Evolutionary conservation across 2,113 vertebrate species (phyloP), one percentile per base, ranked within the genome.

Genomic region (Acrocephalus kingi): DNA sequence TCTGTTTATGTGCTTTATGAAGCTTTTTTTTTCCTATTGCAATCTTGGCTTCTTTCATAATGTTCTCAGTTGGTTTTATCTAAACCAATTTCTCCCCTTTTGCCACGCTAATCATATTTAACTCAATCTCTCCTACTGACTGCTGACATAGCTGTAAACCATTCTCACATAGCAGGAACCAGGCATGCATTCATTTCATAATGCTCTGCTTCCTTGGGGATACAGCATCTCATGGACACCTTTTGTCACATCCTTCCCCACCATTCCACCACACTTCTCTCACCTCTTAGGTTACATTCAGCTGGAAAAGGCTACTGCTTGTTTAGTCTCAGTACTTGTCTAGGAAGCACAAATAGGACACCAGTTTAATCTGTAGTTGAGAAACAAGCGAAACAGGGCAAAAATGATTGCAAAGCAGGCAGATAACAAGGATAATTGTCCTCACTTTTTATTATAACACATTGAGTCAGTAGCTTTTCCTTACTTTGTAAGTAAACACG

Each of bases 1-100:
- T 87, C 66, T 82, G 56, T 78, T 95, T 78, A 58, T 61, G 41
- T 59, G 37, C 49, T 91, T 92, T 86, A 79, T 33, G 49, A 64
- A 84, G 46, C 24, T 56, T 58, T 67, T 67, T 39, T 73, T 79
- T 54, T 4, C 22, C 30, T 9, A n/a, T 39, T 39, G 27, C 48
- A 84, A 18, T 82, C 37, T 91, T 78, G 45, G 27, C 28, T 89
- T 67, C 72, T 87, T 89, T 61, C 61, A 89, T 63, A 71, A 78
- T 49, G 59, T 87, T 76, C 71, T 89, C 19, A 20, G 27, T 58
- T 61, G 37, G 28, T 66, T 92, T 86, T 90, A 67, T 56, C 76
- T 64, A 89, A 89, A 91, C 8, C 1, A 2, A 45, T 81, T 49
- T 75, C 52, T 56, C 19, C 56, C 15, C 20, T 78, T 76, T 78